Evolutionary conservation across 2,113 vertebrate genomes (phyloP).

Genomic region (Protobothrops mucrosquamatus): DNA sequence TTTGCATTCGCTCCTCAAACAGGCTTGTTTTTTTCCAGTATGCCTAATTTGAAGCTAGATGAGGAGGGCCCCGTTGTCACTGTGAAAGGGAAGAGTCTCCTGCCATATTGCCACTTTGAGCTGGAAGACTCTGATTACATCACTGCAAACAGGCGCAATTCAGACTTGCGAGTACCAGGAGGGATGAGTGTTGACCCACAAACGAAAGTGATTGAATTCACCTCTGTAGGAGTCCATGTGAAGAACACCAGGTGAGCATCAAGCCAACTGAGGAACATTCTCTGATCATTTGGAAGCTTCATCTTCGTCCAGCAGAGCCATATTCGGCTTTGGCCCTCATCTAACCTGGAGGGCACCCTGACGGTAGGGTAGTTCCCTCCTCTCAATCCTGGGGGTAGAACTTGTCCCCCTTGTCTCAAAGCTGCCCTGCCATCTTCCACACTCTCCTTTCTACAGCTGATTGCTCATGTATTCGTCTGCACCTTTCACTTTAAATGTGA

Average conservation of each 20-base stretch:
- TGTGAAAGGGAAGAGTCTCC: conserved; percentile 73
- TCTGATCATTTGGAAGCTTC: background rate
- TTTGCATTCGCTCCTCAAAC: background rate
- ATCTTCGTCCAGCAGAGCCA: background rate
- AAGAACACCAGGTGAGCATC: conserved; percentile 69
- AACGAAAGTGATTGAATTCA: conserved; percentile 82
- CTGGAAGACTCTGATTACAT: conserved; percentile 84
- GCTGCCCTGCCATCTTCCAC: background rate
- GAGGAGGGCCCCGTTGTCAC: conserved; percentile 64
- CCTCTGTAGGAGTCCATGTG: conserved; percentile 67
- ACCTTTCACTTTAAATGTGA: background rate
- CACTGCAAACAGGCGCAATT: conserved; percentile 50
- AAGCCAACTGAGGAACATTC: background rate
- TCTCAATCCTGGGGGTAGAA: background rate
- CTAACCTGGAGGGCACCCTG: background rate
- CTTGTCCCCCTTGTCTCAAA: background rate
- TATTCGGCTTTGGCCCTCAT: background rate
- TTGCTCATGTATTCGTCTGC: background rate
- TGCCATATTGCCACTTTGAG: conserved; percentile 83
- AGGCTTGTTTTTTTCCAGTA: conserved; percentile 62
- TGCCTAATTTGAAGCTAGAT: conserved; percentile 76
- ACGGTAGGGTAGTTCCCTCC: background rate
- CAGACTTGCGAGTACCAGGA: conserved; percentile 56
- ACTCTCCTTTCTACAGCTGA: background rate
- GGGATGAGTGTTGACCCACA: conserved; percentile 60